Conservation (phyloP, 2,113 vertebrate genomes). For the Tragelaphus buxtoni region DNA sequence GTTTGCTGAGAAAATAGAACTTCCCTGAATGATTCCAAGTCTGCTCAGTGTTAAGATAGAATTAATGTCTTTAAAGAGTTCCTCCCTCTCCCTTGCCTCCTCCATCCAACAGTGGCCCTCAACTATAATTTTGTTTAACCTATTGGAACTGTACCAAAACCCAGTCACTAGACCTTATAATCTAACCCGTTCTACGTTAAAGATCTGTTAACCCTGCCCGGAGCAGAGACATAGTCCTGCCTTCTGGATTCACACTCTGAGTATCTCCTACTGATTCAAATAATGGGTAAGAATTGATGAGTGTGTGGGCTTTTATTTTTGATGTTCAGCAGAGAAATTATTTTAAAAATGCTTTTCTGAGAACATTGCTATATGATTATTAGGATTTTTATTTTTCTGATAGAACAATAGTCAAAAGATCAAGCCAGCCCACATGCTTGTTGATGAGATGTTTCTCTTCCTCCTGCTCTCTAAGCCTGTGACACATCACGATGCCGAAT, state of each 20-base stretch:
- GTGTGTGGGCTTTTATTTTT: conserved; percentile 64
- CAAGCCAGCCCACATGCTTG: conserved; percentile 55
- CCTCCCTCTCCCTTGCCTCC: neutral
- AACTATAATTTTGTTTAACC: conserved; percentile 43
- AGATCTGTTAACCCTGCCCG: neutral
- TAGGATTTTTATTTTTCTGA: conserved; percentile 62
- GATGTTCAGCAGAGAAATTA: conserved; percentile 48
- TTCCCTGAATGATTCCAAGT: neutral
- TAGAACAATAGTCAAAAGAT: conserved; percentile 70
- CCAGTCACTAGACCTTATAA: neutral
- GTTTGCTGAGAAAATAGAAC: neutral
- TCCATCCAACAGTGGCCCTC: neutral
- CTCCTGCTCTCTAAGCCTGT: neutral
- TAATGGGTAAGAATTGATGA: conserved; percentile 47
- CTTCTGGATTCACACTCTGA: conserved; percentile 34
- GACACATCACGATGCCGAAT: conserved; percentile 29
- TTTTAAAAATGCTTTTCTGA: conserved; percentile 54
- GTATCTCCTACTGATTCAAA: conserved; percentile 55
- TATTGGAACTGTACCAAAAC: neutral
- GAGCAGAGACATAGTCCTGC: conserved; percentile 23
- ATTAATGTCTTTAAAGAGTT: neutral
- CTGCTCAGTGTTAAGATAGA: neutral
- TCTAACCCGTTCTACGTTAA: neutral
- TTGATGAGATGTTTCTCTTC: conserved; percentile 56
- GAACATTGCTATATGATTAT: conserved; percentile 70